Conservation (phyloP, 2,888 invertebrate genomes). For the Epistrophella euchroma region DNA sequence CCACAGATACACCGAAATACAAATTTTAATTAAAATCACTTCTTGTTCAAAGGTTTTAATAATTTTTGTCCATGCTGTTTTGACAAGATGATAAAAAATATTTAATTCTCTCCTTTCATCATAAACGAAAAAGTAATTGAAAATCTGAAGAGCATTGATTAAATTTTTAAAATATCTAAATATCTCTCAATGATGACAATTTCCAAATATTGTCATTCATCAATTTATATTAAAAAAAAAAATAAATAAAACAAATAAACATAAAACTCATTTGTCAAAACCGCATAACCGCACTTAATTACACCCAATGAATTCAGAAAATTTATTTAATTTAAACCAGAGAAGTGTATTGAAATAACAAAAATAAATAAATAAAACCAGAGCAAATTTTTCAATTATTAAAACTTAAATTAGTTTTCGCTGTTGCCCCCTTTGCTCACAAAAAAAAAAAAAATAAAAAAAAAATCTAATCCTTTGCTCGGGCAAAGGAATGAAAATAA, state of each 20-base stretch:
- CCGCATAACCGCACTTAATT: slow-evolving; percentile 27
- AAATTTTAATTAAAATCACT: too few relatives aligned
- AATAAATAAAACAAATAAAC: neutral
- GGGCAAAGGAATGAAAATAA: slow-evolving; percentile 1
- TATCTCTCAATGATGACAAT: neutral
- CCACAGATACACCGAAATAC: too few relatives aligned
- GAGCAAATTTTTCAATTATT: slow-evolving; percentile 56
- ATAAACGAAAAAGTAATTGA: neutral
- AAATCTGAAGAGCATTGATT: slow-evolving; percentile 21
- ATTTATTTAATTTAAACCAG: slow-evolving; percentile 22
- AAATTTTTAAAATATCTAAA: neutral
- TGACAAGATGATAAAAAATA: too few relatives aligned
- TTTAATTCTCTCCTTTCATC: neutral
- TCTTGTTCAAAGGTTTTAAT: neutral
- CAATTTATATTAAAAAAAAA: neutral
- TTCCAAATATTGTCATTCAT: slow-evolving; percentile 15
- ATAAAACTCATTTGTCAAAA: slow-evolving; percentile 33
- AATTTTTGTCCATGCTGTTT: neutral
- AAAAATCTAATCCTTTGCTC: slow-evolving; percentile 47
- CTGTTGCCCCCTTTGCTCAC: neutral
- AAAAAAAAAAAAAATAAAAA: slow-evolving; percentile 5
- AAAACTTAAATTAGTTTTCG: slow-evolving; percentile 69
- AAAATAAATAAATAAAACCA: neutral
- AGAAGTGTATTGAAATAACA: neutral
- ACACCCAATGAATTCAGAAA: slow-evolving; percentile 15